These are phyloP conservation scores for Pithys albifrons DNA, from an alignment of 2,113 vertebrate species.

Conservation along the genomic window DNA sequence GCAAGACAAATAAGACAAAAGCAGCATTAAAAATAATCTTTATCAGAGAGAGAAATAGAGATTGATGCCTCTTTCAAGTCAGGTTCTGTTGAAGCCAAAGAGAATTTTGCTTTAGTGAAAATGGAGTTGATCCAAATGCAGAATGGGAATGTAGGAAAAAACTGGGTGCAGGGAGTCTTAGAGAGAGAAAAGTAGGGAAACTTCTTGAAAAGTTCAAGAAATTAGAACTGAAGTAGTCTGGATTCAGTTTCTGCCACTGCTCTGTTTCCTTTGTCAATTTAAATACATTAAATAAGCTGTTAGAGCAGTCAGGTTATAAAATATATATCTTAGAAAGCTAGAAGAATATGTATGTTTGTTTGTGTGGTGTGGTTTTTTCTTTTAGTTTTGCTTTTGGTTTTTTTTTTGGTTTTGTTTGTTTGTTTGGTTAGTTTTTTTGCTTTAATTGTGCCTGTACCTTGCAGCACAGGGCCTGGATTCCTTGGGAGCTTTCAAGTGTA, in stretches of 20 bases:
- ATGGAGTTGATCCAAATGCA: neutral
- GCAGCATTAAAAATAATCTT: neutral
- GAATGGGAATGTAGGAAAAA: neutral
- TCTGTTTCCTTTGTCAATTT: neutral
- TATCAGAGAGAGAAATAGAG: neutral
- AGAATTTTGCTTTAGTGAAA: conserved; percentile 41
- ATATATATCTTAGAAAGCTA: neutral
- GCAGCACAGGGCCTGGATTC: neutral
- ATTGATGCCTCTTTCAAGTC: neutral
- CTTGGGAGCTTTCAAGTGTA: conserved; percentile 5
- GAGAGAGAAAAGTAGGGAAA: neutral
- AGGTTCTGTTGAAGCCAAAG: neutral
- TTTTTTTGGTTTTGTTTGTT: no score
- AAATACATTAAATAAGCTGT: neutral
- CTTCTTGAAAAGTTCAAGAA: neutral
- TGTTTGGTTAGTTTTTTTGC: no score
- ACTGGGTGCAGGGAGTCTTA: neutral
- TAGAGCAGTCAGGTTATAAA: neutral
- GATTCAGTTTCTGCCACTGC: neutral
- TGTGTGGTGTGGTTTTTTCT: neutral
- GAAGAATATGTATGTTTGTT: neutral
- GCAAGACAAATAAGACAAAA: neutral
- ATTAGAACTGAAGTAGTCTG: neutral
- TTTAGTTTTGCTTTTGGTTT: no score
- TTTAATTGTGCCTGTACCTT: neutral